These are phyloP conservation scores for Micrastur ruficollis DNA, from an alignment of 2,797 vertebrate genomes.

Conservation along the genomic window DNA sequence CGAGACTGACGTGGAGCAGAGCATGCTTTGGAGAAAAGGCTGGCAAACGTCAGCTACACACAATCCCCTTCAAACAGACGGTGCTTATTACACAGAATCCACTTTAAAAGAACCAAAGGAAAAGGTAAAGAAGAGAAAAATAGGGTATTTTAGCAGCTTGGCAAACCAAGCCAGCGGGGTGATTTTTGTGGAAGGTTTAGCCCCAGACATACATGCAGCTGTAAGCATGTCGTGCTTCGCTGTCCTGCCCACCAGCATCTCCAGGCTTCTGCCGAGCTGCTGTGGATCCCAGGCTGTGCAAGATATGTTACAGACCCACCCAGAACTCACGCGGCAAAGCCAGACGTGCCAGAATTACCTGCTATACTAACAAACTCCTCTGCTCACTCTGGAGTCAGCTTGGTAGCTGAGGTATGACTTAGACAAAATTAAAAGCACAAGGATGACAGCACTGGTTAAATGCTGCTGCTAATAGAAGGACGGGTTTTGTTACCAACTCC, in stretches of 20 bases:
- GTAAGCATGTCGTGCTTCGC: background rate
- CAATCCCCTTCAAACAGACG: background rate
- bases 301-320: background rate
- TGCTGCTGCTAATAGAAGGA: background rate
- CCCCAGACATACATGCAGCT: background rate
- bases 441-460: background rate
- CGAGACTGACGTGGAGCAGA: background rate
- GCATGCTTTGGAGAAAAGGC: background rate
- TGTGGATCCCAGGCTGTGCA: background rate
- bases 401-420: background rate
- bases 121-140: background rate
- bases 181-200: slow-evolving; percentile 6
- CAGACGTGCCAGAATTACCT: background rate
- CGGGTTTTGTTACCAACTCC: background rate
- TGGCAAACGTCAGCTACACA: background rate
- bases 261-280: background rate
- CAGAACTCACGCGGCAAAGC: background rate
- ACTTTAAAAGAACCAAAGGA: background rate
- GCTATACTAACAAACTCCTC: background rate
- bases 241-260: background rate
- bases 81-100: background rate
- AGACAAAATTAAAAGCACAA: background rate
- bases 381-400: background rate
- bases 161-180: slow-evolving; percentile 16
- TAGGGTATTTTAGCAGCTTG: background rate